Conservation (phyloP, 2,113 vertebrate species). For the Anarhynchus alexandrinus region DNA sequence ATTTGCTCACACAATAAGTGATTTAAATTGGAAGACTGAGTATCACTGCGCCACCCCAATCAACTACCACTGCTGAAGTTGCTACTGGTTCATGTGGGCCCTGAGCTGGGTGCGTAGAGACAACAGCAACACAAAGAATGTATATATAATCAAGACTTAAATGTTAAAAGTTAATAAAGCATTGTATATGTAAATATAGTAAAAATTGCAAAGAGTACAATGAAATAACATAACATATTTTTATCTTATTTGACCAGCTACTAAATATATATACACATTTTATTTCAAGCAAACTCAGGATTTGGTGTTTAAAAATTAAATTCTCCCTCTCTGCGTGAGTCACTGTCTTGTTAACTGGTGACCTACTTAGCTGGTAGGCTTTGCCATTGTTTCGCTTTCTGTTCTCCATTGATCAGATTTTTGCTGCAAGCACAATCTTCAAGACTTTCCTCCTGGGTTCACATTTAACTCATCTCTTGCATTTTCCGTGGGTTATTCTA, state of each 20-base stretch:
- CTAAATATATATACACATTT: neutral
- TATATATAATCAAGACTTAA: neutral
- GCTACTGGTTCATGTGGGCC: neutral
- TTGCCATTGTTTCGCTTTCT: slow-evolving; percentile 29
- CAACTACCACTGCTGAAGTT: fast-evolving
- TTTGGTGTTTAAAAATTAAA: slow-evolving; percentile 40
- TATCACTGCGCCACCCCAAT: neutral
- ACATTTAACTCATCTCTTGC: slow-evolving; percentile 45
- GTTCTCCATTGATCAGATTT: slow-evolving; percentile 61
- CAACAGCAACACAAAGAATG: neutral
- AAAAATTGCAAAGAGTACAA: neutral
- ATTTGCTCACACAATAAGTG: fast-evolving
- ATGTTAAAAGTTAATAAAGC: neutral
- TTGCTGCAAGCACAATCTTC: slow-evolving; percentile 55
- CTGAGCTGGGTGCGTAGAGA: neutral
- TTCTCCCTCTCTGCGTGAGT: neutral
- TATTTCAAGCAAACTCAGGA: neutral
- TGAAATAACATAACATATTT: neutral
- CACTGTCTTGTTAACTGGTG: slow-evolving; percentile 53
- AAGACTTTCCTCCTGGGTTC: slow-evolving; percentile 59
- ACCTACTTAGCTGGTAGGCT: slow-evolving; percentile 63
- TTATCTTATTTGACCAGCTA: neutral
- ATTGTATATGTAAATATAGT: neutral
- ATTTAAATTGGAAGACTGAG: neutral
- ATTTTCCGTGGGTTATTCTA: slow-evolving; percentile 52